Evolutionary conservation across 2,113 vertebrate species (phyloP), one percentile per base, ranked within the genome.

Genomic region (Pelecanus crispus): DNA sequence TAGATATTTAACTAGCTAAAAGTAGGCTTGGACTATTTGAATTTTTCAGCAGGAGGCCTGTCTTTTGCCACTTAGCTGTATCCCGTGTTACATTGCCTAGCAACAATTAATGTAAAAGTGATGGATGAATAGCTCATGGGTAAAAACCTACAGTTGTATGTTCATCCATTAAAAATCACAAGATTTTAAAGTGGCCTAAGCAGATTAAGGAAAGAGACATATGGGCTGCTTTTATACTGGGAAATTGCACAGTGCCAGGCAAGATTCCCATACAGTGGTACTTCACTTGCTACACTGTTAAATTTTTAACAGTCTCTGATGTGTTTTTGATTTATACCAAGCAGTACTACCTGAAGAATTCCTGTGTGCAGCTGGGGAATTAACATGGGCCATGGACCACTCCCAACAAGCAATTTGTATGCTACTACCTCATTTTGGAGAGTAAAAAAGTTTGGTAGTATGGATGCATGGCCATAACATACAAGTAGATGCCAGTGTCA

Each of bases 61-160:
- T 88, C 58, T 95, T 97, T 97, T 93, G 73, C 83, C 81, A 84
- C 65, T 96, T 97, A 90, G 61, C 74, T 92, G 66, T 63, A 53
- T 42, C 81, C 66, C 50, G 52, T 71, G 49, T 95, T 86, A 73
- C 42, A 85, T 31, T 94, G 90, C 85, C 72, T 95, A 94, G 68
- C 49, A 94, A 88, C 92, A 97, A 97, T 97, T 98, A 97, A 95
- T 52, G 47, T 79, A 91, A 88, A 96, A 97, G 40, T 92, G 96
- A 97, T 96, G 93, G 94, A 96, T 95, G 88, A 94, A 88, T 71
- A 61, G n/a, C 92, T 97, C 3, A 1, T 77, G 93, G 90, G 90
- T 92, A 97, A 96, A 97, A 97, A 55, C 47, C 50, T 79, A 47
- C 7, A 88, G 77, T 12, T 88, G 50, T 78, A 34, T 80, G 17